Conservation (phyloP, 2,113 vertebrate species). For the Oxyruncus cristatus region DNA sequence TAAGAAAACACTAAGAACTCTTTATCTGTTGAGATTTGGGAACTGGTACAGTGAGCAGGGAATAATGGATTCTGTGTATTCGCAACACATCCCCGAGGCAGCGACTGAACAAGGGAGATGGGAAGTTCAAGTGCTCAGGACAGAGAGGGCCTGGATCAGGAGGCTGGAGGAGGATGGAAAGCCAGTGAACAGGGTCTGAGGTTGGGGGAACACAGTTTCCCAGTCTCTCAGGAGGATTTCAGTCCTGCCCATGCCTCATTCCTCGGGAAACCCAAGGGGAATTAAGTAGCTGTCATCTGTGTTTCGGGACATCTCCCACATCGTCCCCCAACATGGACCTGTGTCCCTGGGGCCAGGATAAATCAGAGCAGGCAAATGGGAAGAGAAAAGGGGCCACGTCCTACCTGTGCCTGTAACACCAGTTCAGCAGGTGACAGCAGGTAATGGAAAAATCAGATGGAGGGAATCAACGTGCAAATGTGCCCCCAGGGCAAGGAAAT, state of each 20-base stretch:
- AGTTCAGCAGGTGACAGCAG: neutral
- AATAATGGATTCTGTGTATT: conserved; percentile 17
- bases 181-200: neutral
- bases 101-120: neutral
- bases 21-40: conserved; percentile 53
- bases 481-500: neutral
- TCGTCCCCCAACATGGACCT: rapidly evolving
- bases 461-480: neutral
- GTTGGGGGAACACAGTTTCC: neutral
- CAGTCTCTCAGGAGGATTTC: neutral
- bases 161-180: neutral
- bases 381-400: neutral
- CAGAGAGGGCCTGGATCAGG: neutral
- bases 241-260: rapidly evolving
- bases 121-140: neutral
- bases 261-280: neutral
- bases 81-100: neutral
- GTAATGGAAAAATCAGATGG: neutral
- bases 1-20: neutral
- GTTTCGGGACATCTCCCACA: neutral
- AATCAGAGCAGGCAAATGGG: neutral
- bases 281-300: neutral
- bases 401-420: neutral
- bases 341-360: neutral
- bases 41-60: neutral